phyloP scores from a whole-genome alignment of 2,888 invertebrate genomes.

The Parnassius smintheus region DNA sequence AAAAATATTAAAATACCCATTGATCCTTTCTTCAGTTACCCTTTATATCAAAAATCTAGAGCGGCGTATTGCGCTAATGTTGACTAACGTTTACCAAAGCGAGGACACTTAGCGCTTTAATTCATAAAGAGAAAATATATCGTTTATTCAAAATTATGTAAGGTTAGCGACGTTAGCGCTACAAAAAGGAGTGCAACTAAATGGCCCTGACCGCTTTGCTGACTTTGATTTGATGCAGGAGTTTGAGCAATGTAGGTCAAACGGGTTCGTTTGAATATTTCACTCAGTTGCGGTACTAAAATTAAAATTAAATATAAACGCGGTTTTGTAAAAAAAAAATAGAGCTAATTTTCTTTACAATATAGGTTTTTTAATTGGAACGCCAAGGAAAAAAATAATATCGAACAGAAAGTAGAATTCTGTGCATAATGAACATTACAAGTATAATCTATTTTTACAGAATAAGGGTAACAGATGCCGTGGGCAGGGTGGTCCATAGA shows the following conservation, averaged over 20 bases:
- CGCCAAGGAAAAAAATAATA: too few species aligned
- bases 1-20: too few species aligned
- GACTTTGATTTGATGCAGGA: constrained; percentile 17
- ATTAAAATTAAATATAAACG: neutral
- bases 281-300: constrained; percentile 4
- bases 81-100: constrained; percentile 8
- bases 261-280: constrained; percentile 14
- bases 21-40: neutral
- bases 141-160: constrained; percentile 18
- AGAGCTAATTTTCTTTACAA: too few species aligned
- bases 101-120: constrained; percentile 17
- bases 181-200: constrained; percentile 16
- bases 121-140: neutral
- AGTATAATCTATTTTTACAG: too few species aligned
- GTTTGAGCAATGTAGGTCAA: constrained; percentile 16
- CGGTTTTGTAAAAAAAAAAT: too few species aligned
- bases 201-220: constrained; percentile 20
- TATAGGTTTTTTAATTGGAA: too few species aligned
- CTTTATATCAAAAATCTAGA: constrained; percentile 5
- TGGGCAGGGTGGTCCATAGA: too few species aligned
- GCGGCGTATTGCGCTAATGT: constrained; percentile 14
- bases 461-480: too few species aligned
- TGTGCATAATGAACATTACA: too few species aligned
- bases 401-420: too few species aligned
- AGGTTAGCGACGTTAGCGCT: constrained; percentile 21